Conservation (phyloP, 2,113 vertebrate species). For the Pseudorhombus dupliciocellatus region DNA sequence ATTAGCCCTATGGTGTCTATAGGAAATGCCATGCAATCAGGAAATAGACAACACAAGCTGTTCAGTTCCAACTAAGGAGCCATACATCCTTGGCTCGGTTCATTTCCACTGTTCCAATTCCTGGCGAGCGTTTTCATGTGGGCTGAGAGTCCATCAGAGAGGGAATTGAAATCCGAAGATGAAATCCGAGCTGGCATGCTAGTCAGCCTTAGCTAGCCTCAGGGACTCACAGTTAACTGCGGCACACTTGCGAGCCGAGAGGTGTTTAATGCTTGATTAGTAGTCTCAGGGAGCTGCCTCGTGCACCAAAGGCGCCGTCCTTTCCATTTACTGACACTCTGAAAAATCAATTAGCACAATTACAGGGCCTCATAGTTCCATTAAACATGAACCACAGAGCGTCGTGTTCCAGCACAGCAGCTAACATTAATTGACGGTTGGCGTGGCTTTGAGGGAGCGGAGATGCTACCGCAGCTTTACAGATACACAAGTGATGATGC, state of each 20-base stretch:
- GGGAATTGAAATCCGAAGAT: slow-evolving; percentile 16
- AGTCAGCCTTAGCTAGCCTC: slow-evolving; percentile 45
- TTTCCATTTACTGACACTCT: slow-evolving; percentile 37
- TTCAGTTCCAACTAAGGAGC: slow-evolving; percentile 31
- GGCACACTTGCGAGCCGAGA: slow-evolving; percentile 43
- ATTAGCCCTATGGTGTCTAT: slow-evolving; percentile 25
- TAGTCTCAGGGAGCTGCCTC: slow-evolving; percentile 21
- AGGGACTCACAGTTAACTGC: slow-evolving; percentile 18
- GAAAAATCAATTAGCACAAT: slow-evolving; percentile 63
- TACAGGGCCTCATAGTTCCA: slow-evolving; percentile 27
- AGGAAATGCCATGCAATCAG: slow-evolving; percentile 11
- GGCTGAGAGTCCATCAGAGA: slow-evolving; percentile 11
- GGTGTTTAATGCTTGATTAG: slow-evolving; percentile 61
- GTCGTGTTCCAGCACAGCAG: slow-evolving; percentile 4
- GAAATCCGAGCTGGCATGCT: slow-evolving; percentile 20
- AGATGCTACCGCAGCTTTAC: slow-evolving; percentile 10
- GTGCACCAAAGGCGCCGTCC: slow-evolving; percentile 38
- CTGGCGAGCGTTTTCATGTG: neutral
- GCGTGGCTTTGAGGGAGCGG: slow-evolving; percentile 36
- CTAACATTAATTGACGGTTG: slow-evolving; percentile 49
- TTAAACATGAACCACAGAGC: slow-evolving; percentile 52
- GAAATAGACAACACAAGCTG: slow-evolving; percentile 6
- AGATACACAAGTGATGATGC: neutral
- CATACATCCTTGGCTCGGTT: slow-evolving; percentile 1
- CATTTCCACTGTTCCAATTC: slow-evolving; percentile 21